Percentiles rank a stretch among this genome's conserved stretches.
Conservation (phyloP, 2,113 vertebrate species). For the Dipodomys spectabilis region DNA sequence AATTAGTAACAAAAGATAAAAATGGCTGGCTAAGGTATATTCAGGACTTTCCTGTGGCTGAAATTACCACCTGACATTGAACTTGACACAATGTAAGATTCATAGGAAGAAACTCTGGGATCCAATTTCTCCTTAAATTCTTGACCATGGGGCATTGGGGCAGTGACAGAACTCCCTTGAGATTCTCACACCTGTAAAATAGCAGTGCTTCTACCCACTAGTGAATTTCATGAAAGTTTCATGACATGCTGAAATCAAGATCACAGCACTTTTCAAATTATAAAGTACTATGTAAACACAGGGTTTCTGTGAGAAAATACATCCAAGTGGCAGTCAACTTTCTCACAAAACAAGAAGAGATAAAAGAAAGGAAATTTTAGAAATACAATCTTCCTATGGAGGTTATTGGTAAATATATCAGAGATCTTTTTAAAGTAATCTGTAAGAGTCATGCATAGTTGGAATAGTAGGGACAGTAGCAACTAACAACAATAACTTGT, state of each 20-base stretch:
- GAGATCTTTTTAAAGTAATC: conserved; percentile 44
- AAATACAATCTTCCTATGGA: not conserved
- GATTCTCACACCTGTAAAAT: not conserved
- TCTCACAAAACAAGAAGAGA: not conserved
- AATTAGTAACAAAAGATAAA: conserved; percentile 31
- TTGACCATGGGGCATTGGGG: not conserved
- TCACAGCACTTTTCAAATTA: conserved; percentile 50
- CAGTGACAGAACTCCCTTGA: not conserved
- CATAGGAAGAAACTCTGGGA: not conserved
- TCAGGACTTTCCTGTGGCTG: conserved; percentile 12
- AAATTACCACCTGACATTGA: conserved; percentile 1
- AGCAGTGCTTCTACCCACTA: not conserved
- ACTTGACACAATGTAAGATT: not conserved
- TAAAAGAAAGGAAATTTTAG: not conserved
- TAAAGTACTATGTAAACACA: not conserved
- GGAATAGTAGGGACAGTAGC: not conserved
- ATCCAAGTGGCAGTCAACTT: not conserved
- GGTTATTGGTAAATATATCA: not conserved
- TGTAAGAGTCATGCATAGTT: not conserved
- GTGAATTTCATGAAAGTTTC: not conserved
- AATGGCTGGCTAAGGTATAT: not conserved
- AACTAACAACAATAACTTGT: conserved; percentile 60
- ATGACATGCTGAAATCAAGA: not conserved
- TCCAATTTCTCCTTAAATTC: not conserved
- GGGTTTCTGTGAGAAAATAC: conserved; percentile 1